Base-by-base conservation (phyloP, 2,888 invertebrate species). In the Plebejus argus region DNA sequence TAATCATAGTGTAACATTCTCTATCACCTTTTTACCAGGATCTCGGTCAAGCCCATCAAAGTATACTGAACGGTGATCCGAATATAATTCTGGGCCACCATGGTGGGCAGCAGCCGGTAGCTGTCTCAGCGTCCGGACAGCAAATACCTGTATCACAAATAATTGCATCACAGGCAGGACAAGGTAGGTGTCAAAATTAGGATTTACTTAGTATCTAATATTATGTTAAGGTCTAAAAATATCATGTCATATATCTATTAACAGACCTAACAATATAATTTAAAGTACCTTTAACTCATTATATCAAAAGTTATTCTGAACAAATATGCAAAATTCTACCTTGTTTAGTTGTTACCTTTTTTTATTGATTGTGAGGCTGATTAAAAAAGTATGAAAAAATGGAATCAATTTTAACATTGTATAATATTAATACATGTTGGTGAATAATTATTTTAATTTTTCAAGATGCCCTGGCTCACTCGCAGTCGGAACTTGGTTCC, bases 21-120 rank as follows among this genome's bases (percentile, higher is more conserved):
- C 12, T 61, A 66, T 66, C 15, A 28, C 33, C 7, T 66, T 66
- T 28, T 66, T 15, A 91, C 81, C 88, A 94, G 94, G 94, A 94
- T 80, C 84, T 94, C 49, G 90, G 93, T 10, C 94, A 94, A 84
- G 86, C 90, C 45, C 94, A 94, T 84, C 89, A 92, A 18, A 90
- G 91, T 81, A 89, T 94, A 82, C 85, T 94, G 28, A 94, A 94
- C 86, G 94, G 94, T 20, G 94, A 94, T 82, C 93, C 93, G 39
- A 93, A 93, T 81, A 91, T 94, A 76, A 91, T 95, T 85, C 89
- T 96, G 78, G 93, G 95, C n/a, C 95, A 95, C 81, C 95, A 95
- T 86, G 87, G 89, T 4, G 93, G 94, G 5, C 93, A 91, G 81
- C 84, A 88, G 1, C 92, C 92, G 81, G 92, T 92, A 77, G 90